Conservation (phyloP, 2,113 vertebrate species). For the Neodon shergylaensis region DNA sequence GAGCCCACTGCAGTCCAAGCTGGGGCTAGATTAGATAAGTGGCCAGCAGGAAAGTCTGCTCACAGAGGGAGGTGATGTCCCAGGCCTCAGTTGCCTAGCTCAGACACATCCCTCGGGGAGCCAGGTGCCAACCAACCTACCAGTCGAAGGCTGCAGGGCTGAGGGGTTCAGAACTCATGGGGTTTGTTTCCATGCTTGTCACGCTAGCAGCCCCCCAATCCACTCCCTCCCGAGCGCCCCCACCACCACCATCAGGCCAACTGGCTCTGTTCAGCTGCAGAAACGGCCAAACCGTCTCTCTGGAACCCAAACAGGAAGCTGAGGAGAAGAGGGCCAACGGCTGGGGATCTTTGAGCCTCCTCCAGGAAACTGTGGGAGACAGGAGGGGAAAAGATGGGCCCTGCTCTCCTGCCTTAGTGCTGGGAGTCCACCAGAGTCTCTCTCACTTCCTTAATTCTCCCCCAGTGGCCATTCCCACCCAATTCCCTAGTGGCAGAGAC, state of each 20-base stretch:
- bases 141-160: background rate
- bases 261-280: conserved; percentile 76
- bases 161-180: background rate
- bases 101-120: background rate
- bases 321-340: conserved; percentile 69
- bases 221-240: background rate
- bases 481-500: background rate
- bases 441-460: background rate
- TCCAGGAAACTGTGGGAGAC: conserved; percentile 76
- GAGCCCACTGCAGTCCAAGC: background rate
- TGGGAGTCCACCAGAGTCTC: background rate
- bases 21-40: background rate
- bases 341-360: conserved; percentile 70
- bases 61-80: accelerated
- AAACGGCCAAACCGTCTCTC: conserved; percentile 76
- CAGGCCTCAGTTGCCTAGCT: background rate
- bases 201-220: background rate
- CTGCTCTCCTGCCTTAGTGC: background rate
- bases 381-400: background rate
- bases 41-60: background rate
- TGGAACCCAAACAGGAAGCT: conserved; percentile 82
- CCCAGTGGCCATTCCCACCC: background rate
- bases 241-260: conserved; percentile 4
- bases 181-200: background rate
- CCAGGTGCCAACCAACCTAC: background rate